Base-by-base conservation (phyloP, 2,888 invertebrate species). In the Cepaea hortensis region DNA sequence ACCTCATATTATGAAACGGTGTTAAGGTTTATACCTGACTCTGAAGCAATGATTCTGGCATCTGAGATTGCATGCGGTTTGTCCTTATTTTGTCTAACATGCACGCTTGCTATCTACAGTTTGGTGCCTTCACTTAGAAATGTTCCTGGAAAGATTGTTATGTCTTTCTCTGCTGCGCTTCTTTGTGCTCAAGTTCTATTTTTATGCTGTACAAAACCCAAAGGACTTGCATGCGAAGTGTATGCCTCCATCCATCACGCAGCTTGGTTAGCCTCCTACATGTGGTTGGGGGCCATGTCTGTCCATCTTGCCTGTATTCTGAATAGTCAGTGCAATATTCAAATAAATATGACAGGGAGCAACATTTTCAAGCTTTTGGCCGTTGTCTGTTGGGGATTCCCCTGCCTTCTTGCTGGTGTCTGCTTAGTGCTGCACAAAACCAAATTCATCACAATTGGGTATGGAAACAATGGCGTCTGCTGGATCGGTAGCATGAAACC, bases 71-170 rank as follows among this genome's bases (percentile, higher is more conserved):
- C 86, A 48, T 76, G 70, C 15, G 18, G 23, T 4, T 5, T 86
- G 0, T 88, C 88, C n/a, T 72, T 88, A 35, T 55, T 23, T 0
- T 86, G 88, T 55, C 85, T 88, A 0, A 13, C 73, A 4, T 13
- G 46, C 18, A 84, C 84, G 5, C 81, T 88, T n/a, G 2, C 84
- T 23, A 83, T 85, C 3, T 88, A 88, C 72, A 62, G 50, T 46
- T 23, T 79, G 18, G 62, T 87, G 35, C 81, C 88, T 3, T 73
- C 85, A 48, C 73, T 88, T 13, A 55, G 85, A 62, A 88, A 88
- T 83, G 72, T 81, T 2, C 88, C 88, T 6, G 88, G 88, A 65
- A 87, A 85, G 23, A 87, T 88, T 46, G 84, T 88, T 79, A 88
- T 88, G 87, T 86, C 87, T 4, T n/a, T 87, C 3, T 88, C 87